Base-by-base conservation (phyloP, 2,113 vertebrate genomes). In the Electrona antarctica region DNA sequence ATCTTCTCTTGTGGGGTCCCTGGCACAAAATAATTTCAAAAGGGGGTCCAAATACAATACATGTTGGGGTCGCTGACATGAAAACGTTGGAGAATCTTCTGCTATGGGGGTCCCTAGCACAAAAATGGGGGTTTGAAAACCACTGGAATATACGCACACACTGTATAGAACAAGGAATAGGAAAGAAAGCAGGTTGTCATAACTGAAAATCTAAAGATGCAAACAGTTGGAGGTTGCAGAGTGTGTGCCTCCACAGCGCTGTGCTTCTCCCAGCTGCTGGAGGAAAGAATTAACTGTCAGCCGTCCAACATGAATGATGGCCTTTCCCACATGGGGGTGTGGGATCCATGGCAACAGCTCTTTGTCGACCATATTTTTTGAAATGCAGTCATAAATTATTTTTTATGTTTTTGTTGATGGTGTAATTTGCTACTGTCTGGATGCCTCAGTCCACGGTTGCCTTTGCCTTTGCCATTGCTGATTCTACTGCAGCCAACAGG, bases 291-390 rank as follows among this genome's bases (percentile, higher is more conserved):
- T 65, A 79, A 76, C 71, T 78, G 69, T 78, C 76, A 76, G 14
- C 15, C 15, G 2, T 81, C 71, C 73, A 71, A 76, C 67, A 86
- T 74, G 71, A 85, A 81, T 76, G 73, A 67, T 56, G 52, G 65
- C 63, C 10, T 65, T 60, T 55, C 64, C 58, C 79, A 79, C 77
- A 79, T 71, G 78, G 67, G 33, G 77, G 9, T 68, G 60, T 75
- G 76, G 76, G 62, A 83, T 80, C 81, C 85, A 84, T 84, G 71
- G 79, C 81, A 86, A 87, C 81, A 12, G 67, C 61, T 65, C 6
- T 7, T 47, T 41, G 33, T 41, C 33, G 33, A 41, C 62, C 71
- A 65, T 63, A 51, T 70, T 77, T 74, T 21, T 67, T 55, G 51
- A 71, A 65, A 48, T 59, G 63, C 60, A 14, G 71, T 0, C 5